Evolutionary conservation across 2,113 vertebrate species (phyloP).

Genomic region (Anoura caudifer): DNA sequence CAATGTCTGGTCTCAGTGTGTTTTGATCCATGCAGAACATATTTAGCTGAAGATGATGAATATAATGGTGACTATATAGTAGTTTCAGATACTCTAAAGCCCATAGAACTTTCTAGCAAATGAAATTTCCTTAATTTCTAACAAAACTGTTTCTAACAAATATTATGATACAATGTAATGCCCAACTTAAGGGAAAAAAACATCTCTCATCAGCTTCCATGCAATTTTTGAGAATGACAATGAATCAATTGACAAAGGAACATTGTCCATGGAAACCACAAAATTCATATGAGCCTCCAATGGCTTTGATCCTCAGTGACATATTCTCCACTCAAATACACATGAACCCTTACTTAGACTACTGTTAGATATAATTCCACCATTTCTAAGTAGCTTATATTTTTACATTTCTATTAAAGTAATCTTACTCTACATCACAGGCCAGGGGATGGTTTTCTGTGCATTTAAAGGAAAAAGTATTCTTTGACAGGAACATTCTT

Average conservation of each 20-base stretch:
- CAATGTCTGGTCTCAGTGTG: neutral
- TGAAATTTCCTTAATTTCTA: neutral
- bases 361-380: neutral
- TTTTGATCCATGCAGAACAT: neutral
- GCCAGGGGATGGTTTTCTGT: neutral
- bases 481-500: neutral
- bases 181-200: slow-evolving; percentile 27
- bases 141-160: slow-evolving; percentile 11
- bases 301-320: neutral
- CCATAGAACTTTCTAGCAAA: neutral
- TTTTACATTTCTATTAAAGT: slow-evolving; percentile 25
- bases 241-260: neutral
- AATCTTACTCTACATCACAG: slow-evolving; percentile 3
- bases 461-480: neutral
- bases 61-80: neutral
- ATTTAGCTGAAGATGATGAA: neutral
- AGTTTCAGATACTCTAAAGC: neutral
- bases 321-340: neutral
- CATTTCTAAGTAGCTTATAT: neutral
- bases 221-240: neutral
- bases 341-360: neutral
- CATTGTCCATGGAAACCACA: neutral
- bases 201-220: neutral
- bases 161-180: neutral
- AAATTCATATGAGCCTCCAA: neutral